Conservation (phyloP, 1,140 invertebrate genomes). For the Teleopsis dalmanni region DNA sequence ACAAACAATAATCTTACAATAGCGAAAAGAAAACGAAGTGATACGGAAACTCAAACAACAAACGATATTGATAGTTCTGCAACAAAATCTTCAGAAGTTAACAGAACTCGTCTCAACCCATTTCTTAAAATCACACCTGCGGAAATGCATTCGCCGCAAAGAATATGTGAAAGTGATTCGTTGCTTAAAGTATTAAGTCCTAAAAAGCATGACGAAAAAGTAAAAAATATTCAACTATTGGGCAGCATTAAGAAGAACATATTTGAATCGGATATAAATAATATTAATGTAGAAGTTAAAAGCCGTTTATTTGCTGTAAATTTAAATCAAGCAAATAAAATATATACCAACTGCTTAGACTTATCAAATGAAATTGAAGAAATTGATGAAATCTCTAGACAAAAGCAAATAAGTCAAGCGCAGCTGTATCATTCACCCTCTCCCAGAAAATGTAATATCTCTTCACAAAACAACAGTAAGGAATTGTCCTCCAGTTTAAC, state of each 20-base stretch:
- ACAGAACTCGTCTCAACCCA: slow-evolving; percentile 20
- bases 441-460: background rate
- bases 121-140: slow-evolving; percentile 22
- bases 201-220: slow-evolving; percentile 14
- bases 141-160: slow-evolving; percentile 10
- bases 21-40: slow-evolving; percentile 2
- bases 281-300: slow-evolving; percentile 21
- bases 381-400: slow-evolving; percentile 7
- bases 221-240: background rate
- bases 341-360: slow-evolving; percentile 8
- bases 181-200: slow-evolving; percentile 31
- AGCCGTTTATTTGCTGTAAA: slow-evolving; percentile 29
- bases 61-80: background rate
- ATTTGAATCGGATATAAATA: background rate
- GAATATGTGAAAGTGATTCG: slow-evolving; percentile 29
- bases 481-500: background rate
- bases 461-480: background rate
- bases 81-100: background rate
- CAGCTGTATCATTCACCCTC: slow-evolving; percentile 11
- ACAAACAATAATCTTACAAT: background rate
- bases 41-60: background rate
- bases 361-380: slow-evolving; percentile 7
- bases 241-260: background rate
- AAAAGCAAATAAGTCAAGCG: background rate
- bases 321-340: slow-evolving; percentile 7